Conservation (phyloP, 2,888 invertebrate species). For the Agrotis puta region DNA sequence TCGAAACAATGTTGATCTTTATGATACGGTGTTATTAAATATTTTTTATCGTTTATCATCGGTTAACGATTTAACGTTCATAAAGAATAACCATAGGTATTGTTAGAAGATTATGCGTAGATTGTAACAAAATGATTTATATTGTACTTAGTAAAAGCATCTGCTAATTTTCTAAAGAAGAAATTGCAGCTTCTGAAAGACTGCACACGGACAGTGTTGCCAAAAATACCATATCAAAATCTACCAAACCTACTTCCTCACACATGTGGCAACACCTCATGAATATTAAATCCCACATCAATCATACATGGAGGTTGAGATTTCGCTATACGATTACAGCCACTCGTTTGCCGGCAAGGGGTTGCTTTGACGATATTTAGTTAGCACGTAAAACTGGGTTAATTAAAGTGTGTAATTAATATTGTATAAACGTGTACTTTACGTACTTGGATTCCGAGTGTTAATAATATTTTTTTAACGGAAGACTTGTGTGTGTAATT, state of each 20-base stretch:
- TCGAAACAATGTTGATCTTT: conserved; percentile 38
- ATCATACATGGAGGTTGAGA: conserved; percentile 82
- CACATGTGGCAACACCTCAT: conserved; percentile 84
- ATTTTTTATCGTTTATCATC: conserved; percentile 24
- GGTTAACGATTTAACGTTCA: background rate
- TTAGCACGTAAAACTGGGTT: conserved; percentile 72
- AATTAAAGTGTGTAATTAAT: conserved; percentile 76
- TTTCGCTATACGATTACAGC: conserved; percentile 70
- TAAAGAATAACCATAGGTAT: background rate
- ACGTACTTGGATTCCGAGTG: conserved; percentile 37
- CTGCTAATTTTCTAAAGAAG: too few species aligned
- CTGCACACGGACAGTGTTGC: background rate
- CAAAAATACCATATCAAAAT: conserved; percentile 64
- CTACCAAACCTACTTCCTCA: conserved; percentile 61
- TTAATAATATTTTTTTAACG: conserved; percentile 25
- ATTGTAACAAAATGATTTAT: background rate
- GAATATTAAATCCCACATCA: conserved; percentile 89
- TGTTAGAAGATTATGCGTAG: background rate
- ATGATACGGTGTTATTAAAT: conserved; percentile 31
- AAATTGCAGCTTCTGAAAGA: too few species aligned
- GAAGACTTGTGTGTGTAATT: conserved; percentile 28
- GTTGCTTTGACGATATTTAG: conserved; percentile 73
- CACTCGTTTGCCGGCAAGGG: conserved; percentile 76
- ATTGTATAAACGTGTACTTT: conserved; percentile 55
- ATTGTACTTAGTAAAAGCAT: background rate